These are phyloP conservation scores for Saccostrea glomerata DNA, from an alignment of 1,140 invertebrate species.

Conservation along the genomic window DNA sequence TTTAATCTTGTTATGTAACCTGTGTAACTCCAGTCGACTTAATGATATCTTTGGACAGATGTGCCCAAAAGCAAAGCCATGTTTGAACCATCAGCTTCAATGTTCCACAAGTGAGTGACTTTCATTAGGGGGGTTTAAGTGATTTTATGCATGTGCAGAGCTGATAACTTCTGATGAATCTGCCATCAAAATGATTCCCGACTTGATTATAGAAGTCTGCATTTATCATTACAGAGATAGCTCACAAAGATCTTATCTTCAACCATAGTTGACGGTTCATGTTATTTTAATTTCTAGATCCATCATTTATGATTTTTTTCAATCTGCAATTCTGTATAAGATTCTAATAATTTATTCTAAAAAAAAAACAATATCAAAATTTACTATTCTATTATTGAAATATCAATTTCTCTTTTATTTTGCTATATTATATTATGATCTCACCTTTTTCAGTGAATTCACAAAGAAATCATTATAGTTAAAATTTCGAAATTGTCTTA, in stretches of 20 bases:
- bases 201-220: slow-evolving; percentile 4
- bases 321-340: background rate
- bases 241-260: background rate
- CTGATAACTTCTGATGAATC: slow-evolving; percentile 23
- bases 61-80: background rate
- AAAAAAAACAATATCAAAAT: background rate
- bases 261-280: background rate
- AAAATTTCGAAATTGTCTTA: no score
- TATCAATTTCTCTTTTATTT: background rate
- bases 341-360: background rate
- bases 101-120: background rate
- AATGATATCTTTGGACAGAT: background rate
- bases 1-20: no score
- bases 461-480: background rate
- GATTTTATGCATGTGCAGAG: slow-evolving; percentile 17
- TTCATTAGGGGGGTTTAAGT: slow-evolving; percentile 4
- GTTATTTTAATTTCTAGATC: background rate
- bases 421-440: background rate
- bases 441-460: background rate
- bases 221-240: background rate
- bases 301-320: background rate
- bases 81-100: slow-evolving; percentile 1
- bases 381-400: background rate
- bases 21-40: background rate
- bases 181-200: slow-evolving; percentile 19